Evolutionary conservation across 2,888 invertebrate genomes (phyloP).

Genomic region (Odontothrips loti): DNA sequence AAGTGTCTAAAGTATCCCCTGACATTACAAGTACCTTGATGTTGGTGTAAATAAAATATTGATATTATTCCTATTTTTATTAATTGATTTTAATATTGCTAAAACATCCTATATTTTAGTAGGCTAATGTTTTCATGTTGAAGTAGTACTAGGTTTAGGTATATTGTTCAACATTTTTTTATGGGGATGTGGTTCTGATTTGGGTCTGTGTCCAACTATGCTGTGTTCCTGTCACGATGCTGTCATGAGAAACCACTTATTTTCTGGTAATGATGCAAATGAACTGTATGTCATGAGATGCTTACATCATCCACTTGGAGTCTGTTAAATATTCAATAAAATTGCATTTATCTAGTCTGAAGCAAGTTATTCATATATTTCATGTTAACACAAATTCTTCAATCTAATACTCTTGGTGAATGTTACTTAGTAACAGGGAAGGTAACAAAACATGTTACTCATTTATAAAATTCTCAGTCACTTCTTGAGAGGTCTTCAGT

Average conservation of each 20-base stretch:
- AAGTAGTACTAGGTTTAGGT: background rate
- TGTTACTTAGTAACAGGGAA: too few species aligned
- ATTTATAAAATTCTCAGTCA: too few species aligned
- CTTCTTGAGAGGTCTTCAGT: too few species aligned
- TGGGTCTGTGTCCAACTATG: background rate
- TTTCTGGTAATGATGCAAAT: background rate
- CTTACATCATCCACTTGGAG: background rate
- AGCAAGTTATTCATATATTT: background rate
- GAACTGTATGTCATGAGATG: background rate
- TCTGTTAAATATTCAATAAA: background rate
- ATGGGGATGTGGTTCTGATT: background rate
- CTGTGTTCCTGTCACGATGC: background rate
- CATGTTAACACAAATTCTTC: background rate
- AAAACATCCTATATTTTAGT: constrained; percentile 3
- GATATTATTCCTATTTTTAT: background rate
- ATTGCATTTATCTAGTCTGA: constrained; percentile 6
- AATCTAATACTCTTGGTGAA: too few species aligned
- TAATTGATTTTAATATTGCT: background rate
- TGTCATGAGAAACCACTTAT: background rate
- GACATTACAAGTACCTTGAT: constrained; percentile 1
- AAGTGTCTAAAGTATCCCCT: background rate
- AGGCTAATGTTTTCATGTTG: background rate
- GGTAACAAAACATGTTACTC: too few species aligned
- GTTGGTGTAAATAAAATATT: background rate
- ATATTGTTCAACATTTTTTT: background rate